phyloP scores from a whole-genome alignment of 2,888 invertebrate species.

The Andrena bucephala region DNA sequence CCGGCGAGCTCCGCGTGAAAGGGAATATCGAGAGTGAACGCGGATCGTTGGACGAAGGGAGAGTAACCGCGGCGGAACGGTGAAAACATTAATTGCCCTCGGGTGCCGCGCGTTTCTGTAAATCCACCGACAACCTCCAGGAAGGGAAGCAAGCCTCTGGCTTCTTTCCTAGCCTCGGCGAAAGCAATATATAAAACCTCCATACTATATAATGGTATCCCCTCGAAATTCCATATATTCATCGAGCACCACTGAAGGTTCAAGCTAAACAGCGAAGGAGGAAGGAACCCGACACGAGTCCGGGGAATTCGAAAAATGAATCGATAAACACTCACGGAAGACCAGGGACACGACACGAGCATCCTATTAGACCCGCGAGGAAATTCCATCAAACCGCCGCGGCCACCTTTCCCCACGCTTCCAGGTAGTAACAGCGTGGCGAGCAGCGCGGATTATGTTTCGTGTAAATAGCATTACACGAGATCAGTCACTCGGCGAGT shows the following conservation, averaged over 20 bases:
- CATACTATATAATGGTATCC: too few species aligned
- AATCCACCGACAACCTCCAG: background rate
- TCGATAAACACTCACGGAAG: background rate
- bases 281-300: too few species aligned
- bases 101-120: background rate
- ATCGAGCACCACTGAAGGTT: too few species aligned
- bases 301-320: too few species aligned
- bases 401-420: conserved; percentile 15
- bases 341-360: conserved; percentile 15
- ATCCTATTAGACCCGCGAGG: conserved; percentile 29
- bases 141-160: too few species aligned
- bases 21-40: conserved; percentile 61
- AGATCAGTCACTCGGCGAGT: conserved; percentile 60
- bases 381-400: conserved; percentile 26
- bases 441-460: conserved; percentile 61
- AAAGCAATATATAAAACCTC: too few species aligned
- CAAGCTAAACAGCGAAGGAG: too few species aligned
- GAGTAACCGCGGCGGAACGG: conserved; percentile 26
- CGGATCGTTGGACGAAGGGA: conserved; percentile 33
- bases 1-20: conserved; percentile 35
- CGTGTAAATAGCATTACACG: conserved; percentile 65
- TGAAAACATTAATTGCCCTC: conserved; percentile 48
- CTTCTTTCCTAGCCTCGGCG: too few species aligned
- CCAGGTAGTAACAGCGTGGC: conserved; percentile 25
- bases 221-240: too few species aligned